phyloP scores from a whole-genome alignment of 2,888 invertebrate genomes.

The Gisinianus flammeolus region DNA sequence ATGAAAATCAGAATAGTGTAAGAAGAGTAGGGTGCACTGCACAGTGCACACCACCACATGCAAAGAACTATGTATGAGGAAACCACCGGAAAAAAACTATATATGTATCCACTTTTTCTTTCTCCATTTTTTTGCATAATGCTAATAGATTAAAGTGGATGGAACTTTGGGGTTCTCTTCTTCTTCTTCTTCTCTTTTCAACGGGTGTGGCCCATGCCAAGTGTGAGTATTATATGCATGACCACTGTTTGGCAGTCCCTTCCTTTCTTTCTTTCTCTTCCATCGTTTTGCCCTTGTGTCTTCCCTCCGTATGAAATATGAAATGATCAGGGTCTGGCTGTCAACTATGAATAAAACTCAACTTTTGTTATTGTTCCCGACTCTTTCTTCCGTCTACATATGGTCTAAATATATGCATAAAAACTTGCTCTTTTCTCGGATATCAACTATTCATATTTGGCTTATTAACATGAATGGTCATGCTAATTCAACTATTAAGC shows the following conservation, averaged over 20 bases:
- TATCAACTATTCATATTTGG: too few relatives aligned
- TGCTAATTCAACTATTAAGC: too few relatives aligned
- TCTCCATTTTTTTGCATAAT: background rate
- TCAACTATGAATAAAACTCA: too few relatives aligned
- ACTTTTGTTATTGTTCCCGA: too few relatives aligned
- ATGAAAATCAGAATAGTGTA: too few relatives aligned
- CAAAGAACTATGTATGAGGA: too few relatives aligned
- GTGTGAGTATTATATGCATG: background rate
- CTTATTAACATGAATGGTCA: too few relatives aligned
- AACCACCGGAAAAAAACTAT: background rate
- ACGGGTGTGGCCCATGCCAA: slow-evolving; percentile 11
- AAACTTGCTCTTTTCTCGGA: too few relatives aligned
- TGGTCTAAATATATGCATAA: too few relatives aligned
- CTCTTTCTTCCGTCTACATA: too few relatives aligned
- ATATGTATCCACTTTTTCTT: background rate
- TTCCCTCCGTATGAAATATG: background rate
- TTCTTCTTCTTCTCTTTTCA: background rate
- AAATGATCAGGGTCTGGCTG: background rate
- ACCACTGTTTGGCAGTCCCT: background rate
- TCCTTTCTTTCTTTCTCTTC: background rate
- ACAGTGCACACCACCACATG: too few relatives aligned
- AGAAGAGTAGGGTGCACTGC: too few relatives aligned
- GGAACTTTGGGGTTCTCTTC: background rate
- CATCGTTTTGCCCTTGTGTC: background rate
- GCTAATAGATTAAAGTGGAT: slow-evolving; percentile 8